These are phyloP conservation scores for Aphodius sticticus DNA, from an alignment of 2,888 invertebrate genomes.

Conservation along the genomic window DNA sequence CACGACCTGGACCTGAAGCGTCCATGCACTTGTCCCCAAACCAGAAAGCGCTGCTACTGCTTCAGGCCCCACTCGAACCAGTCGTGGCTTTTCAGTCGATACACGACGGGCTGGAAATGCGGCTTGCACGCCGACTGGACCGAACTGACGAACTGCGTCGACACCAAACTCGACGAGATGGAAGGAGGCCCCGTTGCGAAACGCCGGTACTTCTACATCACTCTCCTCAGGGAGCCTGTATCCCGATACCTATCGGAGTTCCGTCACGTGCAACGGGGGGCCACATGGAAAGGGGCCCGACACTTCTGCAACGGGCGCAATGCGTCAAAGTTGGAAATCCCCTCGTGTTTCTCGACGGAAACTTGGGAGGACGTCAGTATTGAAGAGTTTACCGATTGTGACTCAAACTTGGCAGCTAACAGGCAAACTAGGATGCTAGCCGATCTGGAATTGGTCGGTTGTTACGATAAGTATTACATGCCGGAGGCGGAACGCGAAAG, in stretches of 20 bases:
- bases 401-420: conserved; percentile 94
- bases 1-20: conserved; percentile 91
- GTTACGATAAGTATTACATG: conserved; percentile 88
- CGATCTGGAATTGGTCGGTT: conserved; percentile 92
- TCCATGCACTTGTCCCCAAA: conserved; percentile 92
- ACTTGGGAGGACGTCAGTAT: conserved; percentile 91
- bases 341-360: conserved; percentile 78
- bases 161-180: conserved; percentile 88
- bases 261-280: conserved; percentile 94
- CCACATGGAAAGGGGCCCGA: conserved; percentile 90
- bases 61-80: conserved; percentile 91
- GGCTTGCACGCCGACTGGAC: conserved; percentile 99
- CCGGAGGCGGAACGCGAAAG: conserved; percentile 78
- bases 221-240: conserved; percentile 93
- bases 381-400: conserved; percentile 90
- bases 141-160: conserved; percentile 91
- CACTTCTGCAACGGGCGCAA: conserved; percentile 79
- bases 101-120: conserved; percentile 98
- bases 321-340: conserved; percentile 83
- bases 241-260: conserved; percentile 95
- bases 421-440: conserved; percentile 98
- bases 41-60: conserved; percentile 89
- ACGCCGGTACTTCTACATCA: conserved; percentile 91
- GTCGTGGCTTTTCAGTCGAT: conserved; percentile 97
- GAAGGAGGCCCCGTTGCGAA: conserved; percentile 64